Conservation (phyloP, 1,140 invertebrate genomes). For the Drosophila micromelanica region DNA sequence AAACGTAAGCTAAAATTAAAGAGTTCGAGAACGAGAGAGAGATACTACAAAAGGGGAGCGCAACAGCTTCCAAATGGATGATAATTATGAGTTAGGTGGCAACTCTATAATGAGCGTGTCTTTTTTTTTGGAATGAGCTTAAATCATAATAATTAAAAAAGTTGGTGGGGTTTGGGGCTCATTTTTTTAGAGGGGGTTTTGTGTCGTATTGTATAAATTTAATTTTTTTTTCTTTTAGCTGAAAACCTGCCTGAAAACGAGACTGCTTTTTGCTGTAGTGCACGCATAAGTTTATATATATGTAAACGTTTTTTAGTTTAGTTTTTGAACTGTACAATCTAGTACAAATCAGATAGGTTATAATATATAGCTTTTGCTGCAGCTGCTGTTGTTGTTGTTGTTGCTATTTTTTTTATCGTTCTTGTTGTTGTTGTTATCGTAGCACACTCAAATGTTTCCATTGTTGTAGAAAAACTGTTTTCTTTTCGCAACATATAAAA, state of each 20-base stretch:
- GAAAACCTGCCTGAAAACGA: conserved; percentile 18
- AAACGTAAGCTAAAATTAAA: conserved; percentile 12
- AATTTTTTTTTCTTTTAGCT: neutral
- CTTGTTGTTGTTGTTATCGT: conserved; percentile 47
- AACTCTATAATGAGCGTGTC: neutral
- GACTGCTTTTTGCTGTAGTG: conserved; percentile 20
- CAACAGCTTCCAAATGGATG: conserved; percentile 5
- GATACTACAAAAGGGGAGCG: conserved; percentile 1
- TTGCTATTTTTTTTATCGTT: conserved; percentile 9
- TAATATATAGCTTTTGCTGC: neutral
- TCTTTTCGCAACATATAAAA: conserved; percentile 42
- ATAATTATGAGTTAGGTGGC: neutral
- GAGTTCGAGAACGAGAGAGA: neutral
- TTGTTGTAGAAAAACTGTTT: conserved; percentile 31
- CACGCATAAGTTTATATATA: neutral
- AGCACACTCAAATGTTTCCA: conserved; percentile 27
- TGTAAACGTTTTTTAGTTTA: conserved; percentile 8
- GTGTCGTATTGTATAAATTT: conserved; percentile 17
- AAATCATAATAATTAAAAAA: neutral
- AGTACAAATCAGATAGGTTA: conserved; percentile 17
- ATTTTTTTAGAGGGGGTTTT: neutral
- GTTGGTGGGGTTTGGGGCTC: neutral
- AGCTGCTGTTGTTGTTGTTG: neutral
- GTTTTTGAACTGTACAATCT: conserved; percentile 15
- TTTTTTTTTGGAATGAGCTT: neutral